These are phyloP conservation scores for Chondrosia reniformis DNA, from an alignment of 37 sponge, comb jelly and placozoan species.

Conservation along the genomic window DNA sequence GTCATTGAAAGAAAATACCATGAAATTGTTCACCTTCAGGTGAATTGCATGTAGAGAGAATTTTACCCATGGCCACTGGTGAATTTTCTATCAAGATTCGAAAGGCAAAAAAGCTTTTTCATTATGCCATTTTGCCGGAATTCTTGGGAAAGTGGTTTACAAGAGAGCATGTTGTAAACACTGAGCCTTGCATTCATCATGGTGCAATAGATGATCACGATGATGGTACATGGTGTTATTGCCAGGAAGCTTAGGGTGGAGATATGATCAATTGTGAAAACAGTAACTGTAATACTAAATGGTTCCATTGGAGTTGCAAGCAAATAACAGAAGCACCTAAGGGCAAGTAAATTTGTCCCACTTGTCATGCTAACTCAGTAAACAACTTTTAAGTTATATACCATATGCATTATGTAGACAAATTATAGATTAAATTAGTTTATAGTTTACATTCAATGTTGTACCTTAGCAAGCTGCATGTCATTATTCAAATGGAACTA, in stretches of 20 bases:
- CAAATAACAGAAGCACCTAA: not conserved
- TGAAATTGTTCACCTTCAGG: constrained; percentile 14
- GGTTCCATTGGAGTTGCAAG: constrained; percentile 1
- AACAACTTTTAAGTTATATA: not conserved
- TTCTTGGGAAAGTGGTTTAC: constrained; percentile 9
- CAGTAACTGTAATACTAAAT: not conserved
- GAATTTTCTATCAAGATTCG: not conserved
- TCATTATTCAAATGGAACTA: constrained; percentile 1
- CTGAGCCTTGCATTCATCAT: too few relatives aligned
- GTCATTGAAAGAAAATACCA: constrained; percentile 2
- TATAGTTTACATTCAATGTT: not conserved
- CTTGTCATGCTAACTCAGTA: not conserved
- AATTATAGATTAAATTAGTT: not conserved
- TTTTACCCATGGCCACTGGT: not conserved
- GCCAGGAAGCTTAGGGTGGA: not conserved
- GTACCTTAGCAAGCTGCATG: not conserved
- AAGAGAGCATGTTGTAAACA: not conserved
- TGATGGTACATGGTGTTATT: constrained; percentile 18
- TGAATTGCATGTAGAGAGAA: not conserved
- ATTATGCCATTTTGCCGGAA: constrained; percentile 9
- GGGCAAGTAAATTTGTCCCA: constrained; percentile 13
- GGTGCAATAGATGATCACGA: constrained; percentile 4
- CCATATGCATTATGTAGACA: not conserved
- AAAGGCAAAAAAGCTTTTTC: not conserved
- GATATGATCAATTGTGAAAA: not conserved